Base-by-base conservation (phyloP, 2,113 vertebrate genomes). In the Cephalophus harveyi region DNA sequence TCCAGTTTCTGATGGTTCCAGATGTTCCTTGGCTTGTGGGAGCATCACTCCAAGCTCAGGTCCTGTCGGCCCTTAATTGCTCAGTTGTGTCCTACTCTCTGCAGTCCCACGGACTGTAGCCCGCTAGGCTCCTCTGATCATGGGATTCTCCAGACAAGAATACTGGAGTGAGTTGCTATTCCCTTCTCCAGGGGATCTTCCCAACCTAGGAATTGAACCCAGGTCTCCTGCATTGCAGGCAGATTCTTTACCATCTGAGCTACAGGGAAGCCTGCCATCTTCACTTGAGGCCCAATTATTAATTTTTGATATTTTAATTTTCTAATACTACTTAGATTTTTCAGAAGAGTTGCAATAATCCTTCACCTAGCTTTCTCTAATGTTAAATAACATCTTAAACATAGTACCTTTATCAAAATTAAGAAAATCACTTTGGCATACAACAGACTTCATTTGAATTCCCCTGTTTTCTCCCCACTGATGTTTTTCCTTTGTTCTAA, bases 291-390 rank as follows among this genome's bases (percentile, higher is more conserved):
- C 55, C 40, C 48, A 50, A 0, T 59, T 94, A 76, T 17, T 96
- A 64, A 19, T 60, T 88, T 30, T 46, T 83, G 15, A 84, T 11
- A 2, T 78, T 89, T 71, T 82, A 40, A 54, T 43, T 94, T 95
- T 92, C n/a, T 87, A 62, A 54, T 82, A 57, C 6, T 43, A 52
- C 16, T 94, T 74, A 82, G 15, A 81, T 84, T 55, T 96, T 88
- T 94, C 36, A 33, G 50, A 91, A 79, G 52, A 74, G 40, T 94
- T 91, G 14, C 40, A 82, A 85, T 89, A 48, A 59, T 19, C 27
- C 36, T 43, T 85, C 52, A 79, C 57, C 19, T 48, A 93, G 79
- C 87, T 85, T 57, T 62, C 62, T 27, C 23, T 71, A 21, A 57
- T 59, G 14, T 48, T 91, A 55, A 83, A 15, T 55, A 36, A 7